Evolutionary conservation across 2,113 vertebrate genomes (phyloP).

Genomic region (Passer domesticus): DNA sequence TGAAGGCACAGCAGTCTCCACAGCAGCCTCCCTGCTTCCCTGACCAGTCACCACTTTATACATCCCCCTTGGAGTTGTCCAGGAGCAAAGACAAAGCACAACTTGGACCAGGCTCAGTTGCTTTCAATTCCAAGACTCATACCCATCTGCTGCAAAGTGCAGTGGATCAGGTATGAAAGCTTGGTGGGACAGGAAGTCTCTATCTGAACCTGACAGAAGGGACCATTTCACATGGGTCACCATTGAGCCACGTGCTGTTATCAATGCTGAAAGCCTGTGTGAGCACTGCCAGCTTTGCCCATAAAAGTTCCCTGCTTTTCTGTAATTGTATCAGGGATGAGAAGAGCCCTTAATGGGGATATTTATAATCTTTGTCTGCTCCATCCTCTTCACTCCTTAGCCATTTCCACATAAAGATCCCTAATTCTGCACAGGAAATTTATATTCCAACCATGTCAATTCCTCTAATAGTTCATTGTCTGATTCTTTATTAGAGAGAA

Average conservation of each 20-base stretch:
- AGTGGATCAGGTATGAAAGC: neutral
- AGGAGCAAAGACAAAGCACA: neutral
- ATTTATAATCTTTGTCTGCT: neutral
- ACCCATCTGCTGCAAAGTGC: neutral
- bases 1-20: neutral
- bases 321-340: neutral
- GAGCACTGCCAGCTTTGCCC: neutral
- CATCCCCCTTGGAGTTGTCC: neutral
- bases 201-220: neutral
- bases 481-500: neutral
- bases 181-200: neutral
- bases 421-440: neutral
- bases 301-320: neutral
- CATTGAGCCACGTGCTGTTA: neutral
- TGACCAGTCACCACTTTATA: neutral
- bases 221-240: neutral
- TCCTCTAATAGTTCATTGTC: neutral
- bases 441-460: neutral
- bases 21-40: neutral
- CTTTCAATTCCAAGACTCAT: neutral
- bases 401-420: neutral
- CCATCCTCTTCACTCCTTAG: neutral
- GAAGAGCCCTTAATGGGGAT: neutral
- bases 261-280: neutral
- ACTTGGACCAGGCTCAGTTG: neutral